Conservation (phyloP, 2,888 invertebrate species). For the Microchrysa polita region DNA sequence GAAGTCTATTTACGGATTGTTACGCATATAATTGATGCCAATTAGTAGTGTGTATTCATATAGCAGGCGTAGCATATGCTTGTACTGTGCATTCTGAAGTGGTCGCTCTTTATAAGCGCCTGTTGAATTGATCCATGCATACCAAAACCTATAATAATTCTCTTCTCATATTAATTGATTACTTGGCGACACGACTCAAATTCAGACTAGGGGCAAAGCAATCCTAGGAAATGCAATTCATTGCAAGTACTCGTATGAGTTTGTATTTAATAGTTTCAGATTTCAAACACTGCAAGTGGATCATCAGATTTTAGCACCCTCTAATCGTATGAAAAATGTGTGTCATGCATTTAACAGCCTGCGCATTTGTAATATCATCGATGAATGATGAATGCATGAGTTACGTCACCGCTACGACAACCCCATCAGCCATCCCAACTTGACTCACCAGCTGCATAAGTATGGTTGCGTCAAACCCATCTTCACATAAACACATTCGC, state of each 20-base stretch:
- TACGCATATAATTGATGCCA: conserved; percentile 41
- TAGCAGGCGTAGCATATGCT: neutral
- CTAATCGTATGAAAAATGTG: conserved; percentile 36
- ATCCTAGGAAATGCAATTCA: neutral
- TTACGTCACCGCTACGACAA: too few relatives aligned
- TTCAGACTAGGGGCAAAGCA: neutral
- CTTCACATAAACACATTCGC: too few relatives aligned
- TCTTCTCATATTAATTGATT: neutral
- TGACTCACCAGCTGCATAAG: too few relatives aligned
- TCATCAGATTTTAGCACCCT: conserved; percentile 34
- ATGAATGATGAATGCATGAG: neutral
- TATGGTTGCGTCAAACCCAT: too few relatives aligned
- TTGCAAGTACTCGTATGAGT: neutral
- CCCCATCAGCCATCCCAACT: too few relatives aligned
- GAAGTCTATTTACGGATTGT: conserved; percentile 34
- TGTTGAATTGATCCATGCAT: too few relatives aligned
- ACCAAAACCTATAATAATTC: too few relatives aligned
- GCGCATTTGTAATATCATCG: neutral
- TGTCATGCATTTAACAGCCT: neutral
- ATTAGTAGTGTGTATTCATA: neutral
- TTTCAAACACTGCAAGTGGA: conserved; percentile 19
- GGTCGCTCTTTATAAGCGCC: neutral
- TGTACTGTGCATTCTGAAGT: too few relatives aligned
- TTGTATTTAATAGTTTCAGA: conserved; percentile 14
- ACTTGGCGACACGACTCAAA: neutral